Evolutionary conservation across 2,113 vertebrate genomes (phyloP).

Genomic region (Chamaea fasciata): DNA sequence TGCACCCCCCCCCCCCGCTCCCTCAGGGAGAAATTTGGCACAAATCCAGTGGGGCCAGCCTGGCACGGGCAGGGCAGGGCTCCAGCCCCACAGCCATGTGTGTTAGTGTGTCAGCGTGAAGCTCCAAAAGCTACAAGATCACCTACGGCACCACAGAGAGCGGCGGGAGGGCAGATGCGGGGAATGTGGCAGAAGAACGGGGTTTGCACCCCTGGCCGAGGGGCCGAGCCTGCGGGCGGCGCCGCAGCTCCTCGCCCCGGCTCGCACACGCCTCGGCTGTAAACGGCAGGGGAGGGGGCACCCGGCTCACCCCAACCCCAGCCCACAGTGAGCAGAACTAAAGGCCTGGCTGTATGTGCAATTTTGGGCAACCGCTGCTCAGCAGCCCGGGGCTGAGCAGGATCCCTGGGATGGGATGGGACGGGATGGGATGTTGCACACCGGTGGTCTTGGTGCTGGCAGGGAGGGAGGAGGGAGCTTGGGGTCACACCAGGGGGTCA

Average conservation of each 20-base stretch:
- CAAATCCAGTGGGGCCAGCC: not conserved
- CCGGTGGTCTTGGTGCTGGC: rapidly evolving
- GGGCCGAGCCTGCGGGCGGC: not conserved
- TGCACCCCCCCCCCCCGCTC: not conserved
- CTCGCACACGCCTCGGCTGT: not conserved
- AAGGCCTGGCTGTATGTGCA: not conserved
- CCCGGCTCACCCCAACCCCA: not conserved
- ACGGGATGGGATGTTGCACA: not conserved
- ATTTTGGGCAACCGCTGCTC: not conserved
- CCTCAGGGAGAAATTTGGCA: slow-evolving; percentile 42
- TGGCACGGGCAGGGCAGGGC: not conserved
- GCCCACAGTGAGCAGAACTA: not conserved
- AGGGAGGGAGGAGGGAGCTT: not conserved
- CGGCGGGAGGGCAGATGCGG: not conserved
- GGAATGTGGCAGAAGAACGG: slow-evolving; percentile 31
- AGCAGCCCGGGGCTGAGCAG: not conserved
- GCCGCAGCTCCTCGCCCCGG: not conserved
- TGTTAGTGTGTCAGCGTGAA: not conserved
- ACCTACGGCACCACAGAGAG: not conserved
- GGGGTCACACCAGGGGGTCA: not conserved
- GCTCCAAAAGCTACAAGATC: not conserved
- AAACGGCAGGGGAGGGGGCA: not conserved
- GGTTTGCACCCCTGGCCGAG: not conserved
- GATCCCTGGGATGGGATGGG: not conserved
- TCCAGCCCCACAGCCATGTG: not conserved